Evolutionary conservation across 2,888 invertebrate species (phyloP), one percentile per base, ranked within the genome.

Genomic region (Altica lythri): DNA sequence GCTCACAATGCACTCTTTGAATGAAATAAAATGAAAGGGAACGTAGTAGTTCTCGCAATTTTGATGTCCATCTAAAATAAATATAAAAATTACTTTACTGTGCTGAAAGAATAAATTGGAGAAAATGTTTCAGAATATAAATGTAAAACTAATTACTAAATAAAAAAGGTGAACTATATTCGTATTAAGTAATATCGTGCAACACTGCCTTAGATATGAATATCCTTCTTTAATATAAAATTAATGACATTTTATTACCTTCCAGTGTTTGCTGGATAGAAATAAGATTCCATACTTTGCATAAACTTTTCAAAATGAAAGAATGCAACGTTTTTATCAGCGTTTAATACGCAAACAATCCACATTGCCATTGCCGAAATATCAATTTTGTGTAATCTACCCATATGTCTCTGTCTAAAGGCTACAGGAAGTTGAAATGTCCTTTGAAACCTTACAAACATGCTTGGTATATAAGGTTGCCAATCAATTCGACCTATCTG

Each of bases 241-340:
- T 10, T 9, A 16, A 6, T 18, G 5, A 8, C n/a, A n/a, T n/a
- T n/a, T n/a, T n/a, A n/a, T 61, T 68, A 75, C 75, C 72, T 75
- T 17, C 95, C 95, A 27, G 80, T 76, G 74, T 96, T 96, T 0
- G 94, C 94, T 45, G 92, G 92, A 77, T 96, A 91, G 66, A 89
- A 86, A 76, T 92, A 95, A 2, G 92, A 89, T 73, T 92, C 91
- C 2, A 94, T 78, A 0, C 90, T 87, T 62, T 86, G 87, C 69
- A 95, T 83, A 69, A 95, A 86, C 65, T 89, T 87, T 51, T 86
- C 84, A 45, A 96, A 78, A 67, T 92, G 86, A 43, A 82, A 81
- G 70, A 90, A 83, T 0, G 86, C 83, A 43, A 80, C 78, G 37
- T 75, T 70, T 12, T 86, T 86, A 43, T 84, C 82, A 1, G 87